Conservation (phyloP, 92 coral and sea anemone genomes). For the Parazoanthus swiftii region DNA sequence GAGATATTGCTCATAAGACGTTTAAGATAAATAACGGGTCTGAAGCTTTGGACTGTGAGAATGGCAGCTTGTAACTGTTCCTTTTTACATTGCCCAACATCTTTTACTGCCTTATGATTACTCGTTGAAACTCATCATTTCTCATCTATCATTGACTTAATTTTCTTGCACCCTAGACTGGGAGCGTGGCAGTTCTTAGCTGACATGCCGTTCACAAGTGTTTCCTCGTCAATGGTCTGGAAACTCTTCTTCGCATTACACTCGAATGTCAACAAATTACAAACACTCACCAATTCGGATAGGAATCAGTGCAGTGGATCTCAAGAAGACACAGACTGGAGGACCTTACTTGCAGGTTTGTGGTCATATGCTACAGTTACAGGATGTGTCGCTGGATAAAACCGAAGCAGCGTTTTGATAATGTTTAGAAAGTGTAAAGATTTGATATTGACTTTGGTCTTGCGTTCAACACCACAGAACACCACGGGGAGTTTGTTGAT, state of each 20-base stretch:
- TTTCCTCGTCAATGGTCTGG: constrained; percentile 88
- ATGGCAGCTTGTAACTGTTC: too few species aligned
- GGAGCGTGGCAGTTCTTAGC: constrained; percentile 99
- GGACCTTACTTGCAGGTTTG: constrained; percentile 23
- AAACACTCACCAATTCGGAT: constrained; percentile 48
- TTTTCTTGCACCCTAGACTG: constrained; percentile 51
- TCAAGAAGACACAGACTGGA: constrained; percentile 42
- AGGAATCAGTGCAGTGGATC: constrained; percentile 20
- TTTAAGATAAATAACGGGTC: too few species aligned
- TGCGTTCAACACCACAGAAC: constrained; percentile 37
- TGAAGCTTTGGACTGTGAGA: too few species aligned
- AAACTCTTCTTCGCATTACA: constrained; percentile 77
- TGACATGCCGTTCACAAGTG: constrained; percentile 97
- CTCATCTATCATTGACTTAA: too few species aligned
- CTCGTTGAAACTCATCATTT: too few species aligned
- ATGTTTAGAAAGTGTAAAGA: background rate
- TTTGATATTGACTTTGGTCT: background rate
- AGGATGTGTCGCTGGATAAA: too few species aligned
- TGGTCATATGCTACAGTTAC: background rate
- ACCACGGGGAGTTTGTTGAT: constrained; percentile 75
- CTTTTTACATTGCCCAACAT: too few species aligned
- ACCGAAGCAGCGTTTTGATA: too few species aligned
- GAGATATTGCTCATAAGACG: too few species aligned
- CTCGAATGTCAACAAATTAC: constrained; percentile 53
- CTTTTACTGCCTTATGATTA: too few species aligned